phyloP scores from a whole-genome alignment of 2,113 vertebrate species.

The Crotalus tigris region DNA sequence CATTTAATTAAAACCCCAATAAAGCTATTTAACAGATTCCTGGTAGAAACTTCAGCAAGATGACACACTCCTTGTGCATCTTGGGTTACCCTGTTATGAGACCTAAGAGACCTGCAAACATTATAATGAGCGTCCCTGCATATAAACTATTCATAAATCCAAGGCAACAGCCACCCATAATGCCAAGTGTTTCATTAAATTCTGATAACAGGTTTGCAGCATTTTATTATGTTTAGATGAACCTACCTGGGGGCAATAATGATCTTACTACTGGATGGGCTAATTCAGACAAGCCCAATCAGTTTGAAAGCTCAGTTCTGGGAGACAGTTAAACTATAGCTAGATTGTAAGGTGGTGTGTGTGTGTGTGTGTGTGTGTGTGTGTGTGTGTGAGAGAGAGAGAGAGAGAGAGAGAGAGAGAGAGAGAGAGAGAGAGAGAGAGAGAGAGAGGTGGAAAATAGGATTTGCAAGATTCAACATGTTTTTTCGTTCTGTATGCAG shows the following conservation, averaged over 20 bases:
- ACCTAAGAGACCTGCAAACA: background rate
- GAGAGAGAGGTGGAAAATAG: conserved; percentile 22
- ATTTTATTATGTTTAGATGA: conserved; percentile 21
- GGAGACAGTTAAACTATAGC: conserved; percentile 45
- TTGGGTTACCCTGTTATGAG: background rate
- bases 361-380: background rate
- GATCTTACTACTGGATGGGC: conserved; percentile 33
- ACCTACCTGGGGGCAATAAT: conserved; percentile 17
- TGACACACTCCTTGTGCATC: background rate
- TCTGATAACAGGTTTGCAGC: background rate
- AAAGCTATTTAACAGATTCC: background rate
- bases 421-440: no score
- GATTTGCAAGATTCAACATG: conserved; percentile 48
- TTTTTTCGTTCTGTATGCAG: conserved; percentile 34
- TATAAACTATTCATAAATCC: background rate
- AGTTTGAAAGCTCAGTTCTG: conserved; percentile 2
- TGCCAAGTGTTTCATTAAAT: background rate
- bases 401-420: no score
- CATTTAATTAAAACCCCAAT: background rate
- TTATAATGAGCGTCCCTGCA: background rate
- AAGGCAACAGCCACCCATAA: background rate
- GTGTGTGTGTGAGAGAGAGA: no score
- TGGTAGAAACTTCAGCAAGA: background rate
- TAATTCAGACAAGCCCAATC: conserved; percentile 29
- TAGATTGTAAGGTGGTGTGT: conserved; percentile 12